Percentiles rank a stretch among this genome's conserved stretches.
Evolutionary conservation across 2,888 invertebrate genomes (phyloP).

Genomic region (Leucophenga montana): DNA sequence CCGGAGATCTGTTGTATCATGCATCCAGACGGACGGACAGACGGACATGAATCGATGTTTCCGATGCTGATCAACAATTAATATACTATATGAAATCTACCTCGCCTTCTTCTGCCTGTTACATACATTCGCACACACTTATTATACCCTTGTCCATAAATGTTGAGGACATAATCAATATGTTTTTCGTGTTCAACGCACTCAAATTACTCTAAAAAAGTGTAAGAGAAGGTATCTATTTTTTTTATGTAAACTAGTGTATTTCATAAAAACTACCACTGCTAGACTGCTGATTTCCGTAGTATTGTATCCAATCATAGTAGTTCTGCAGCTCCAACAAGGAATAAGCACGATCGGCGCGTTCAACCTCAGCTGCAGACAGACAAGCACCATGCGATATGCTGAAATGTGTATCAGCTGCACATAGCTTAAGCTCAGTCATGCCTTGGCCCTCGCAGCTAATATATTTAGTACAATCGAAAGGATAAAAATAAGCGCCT

Average conservation of each 20-base stretch:
- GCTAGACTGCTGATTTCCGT: constrained; percentile 11
- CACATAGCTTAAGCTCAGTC: constrained; percentile 76
- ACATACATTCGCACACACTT: no score
- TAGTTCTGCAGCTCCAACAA: constrained; percentile 40
- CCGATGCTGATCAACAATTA: no score
- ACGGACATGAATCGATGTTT: no score
- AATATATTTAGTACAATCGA: constrained; percentile 78
- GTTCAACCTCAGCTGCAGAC: constrained; percentile 46
- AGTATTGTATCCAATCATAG: constrained; percentile 50
- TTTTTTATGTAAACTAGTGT: no score
- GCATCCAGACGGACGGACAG: no score
- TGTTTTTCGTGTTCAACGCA: no score
- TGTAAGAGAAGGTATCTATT: background rate
- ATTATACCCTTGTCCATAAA: no score
- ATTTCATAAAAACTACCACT: background rate
- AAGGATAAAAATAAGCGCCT: constrained; percentile 76
- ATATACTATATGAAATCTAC: no score
- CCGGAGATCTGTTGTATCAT: no score
- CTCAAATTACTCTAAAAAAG: no score
- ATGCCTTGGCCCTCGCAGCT: constrained; percentile 78
- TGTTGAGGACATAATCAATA: no score
- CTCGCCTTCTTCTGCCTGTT: no score
- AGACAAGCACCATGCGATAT: constrained; percentile 50
- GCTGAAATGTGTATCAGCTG: constrained; percentile 77
- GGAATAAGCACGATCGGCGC: constrained; percentile 48